Conservation (phyloP, 1,140 invertebrate species). For the Microplitis mediator region DNA sequence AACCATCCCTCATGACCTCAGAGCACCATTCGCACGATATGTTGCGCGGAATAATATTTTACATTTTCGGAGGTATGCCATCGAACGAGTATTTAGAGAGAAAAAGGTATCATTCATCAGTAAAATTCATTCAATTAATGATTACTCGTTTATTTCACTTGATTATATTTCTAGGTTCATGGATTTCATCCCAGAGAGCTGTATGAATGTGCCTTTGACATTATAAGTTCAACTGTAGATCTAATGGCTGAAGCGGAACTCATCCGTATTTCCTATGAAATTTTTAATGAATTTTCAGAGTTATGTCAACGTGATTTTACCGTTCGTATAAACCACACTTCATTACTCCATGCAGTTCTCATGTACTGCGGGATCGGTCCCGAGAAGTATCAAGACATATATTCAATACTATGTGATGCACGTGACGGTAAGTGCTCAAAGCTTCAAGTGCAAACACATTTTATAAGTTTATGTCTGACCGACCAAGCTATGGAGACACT, state of each 20-base stretch:
- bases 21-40: conserved; percentile 80
- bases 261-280: conserved; percentile 77
- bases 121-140: background rate
- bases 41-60: conserved; percentile 81
- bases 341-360: conserved; percentile 78
- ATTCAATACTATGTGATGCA: conserved; percentile 68
- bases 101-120: conserved; percentile 65
- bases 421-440: conserved; percentile 71
- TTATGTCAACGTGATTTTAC: conserved; percentile 72
- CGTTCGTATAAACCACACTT: conserved; percentile 84
- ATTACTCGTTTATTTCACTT: conserved; percentile 12
- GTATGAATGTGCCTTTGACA: conserved; percentile 92
- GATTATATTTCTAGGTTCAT: conserved; percentile 51
- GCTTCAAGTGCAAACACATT: conserved; percentile 74
- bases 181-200: conserved; percentile 88
- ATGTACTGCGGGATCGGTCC: conserved; percentile 80
- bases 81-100: conserved; percentile 87
- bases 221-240: conserved; percentile 76
- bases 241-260: conserved; percentile 86
- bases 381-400: conserved; percentile 72
- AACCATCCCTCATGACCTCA: conserved; percentile 78
- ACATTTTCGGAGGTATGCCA: conserved; percentile 80
- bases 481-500: conserved; percentile 74
- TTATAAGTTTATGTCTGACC: conserved; percentile 72
- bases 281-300: conserved; percentile 74